Base-by-base conservation (phyloP, 2,797 vertebrate species). In the Streptopelia turtur region DNA sequence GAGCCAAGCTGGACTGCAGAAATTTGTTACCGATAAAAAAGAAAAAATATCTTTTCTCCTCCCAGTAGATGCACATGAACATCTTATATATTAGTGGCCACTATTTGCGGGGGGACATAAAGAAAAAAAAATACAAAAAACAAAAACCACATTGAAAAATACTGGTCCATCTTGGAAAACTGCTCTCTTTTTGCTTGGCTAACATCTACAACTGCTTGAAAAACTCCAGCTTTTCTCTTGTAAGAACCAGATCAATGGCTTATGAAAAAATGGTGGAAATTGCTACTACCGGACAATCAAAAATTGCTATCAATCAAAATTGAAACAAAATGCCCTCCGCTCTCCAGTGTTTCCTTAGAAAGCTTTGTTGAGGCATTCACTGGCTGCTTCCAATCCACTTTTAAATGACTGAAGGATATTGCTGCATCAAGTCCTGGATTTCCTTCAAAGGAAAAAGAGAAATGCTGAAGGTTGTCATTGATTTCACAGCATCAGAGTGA, bases 31-130 rank as follows among this genome's bases (percentile, higher is more conserved):
- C 18, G 78, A 50, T 52, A 41, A 47, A 47, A 43, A 39, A 39
- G 39, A 39, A 35, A 45, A 30, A 1, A 27, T 1, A 12, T 14
- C 5, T 60, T 83, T 91, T 78, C 41, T 88, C 33, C 63, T 94
- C 83, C 94, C 94, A 91, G 88, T 18, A 96, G 94, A 84, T 81
- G 91, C 79, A 88, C 74, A 15, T 63, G 45, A 93, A 91, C 30
- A 87, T 47, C 37, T 96, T 89, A 86, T 95, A 91, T 87, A 95
- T 49, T 71, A 95, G 94, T 93, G 94, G 93, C 93, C 87, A 89
- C 31, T 49, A 52, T 72, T 16, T 17, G 15, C 10, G 21, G 37
- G 37, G 37, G 8, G 3, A 3, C 1, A 10, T 13, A 11, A 27
- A 47, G 52, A 28, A 30, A 41, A 16, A 15, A 10, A 23, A 50